Base-by-base conservation (phyloP, 2,888 invertebrate genomes). In the Seira sanloemensis region DNA sequence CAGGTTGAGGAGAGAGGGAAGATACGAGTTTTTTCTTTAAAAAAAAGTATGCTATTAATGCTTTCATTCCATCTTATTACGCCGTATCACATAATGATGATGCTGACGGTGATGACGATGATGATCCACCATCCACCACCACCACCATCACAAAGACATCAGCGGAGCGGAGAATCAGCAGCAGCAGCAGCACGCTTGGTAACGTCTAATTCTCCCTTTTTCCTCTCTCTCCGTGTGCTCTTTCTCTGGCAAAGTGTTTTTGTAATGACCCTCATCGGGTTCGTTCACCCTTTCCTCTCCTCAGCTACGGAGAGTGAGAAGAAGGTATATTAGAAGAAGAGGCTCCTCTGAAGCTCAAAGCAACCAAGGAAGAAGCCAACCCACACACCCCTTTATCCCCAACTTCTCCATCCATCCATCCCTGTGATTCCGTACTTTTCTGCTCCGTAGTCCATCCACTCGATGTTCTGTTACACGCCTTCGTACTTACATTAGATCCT, bases 221-320 rank as follows among this genome's bases (percentile, higher is more conserved):
- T 54, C n/a, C 78, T 74, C 79, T 75, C 71, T 54, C 58, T 81
- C 74, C 76, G 79, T 84, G 79, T 79, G 79, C 72, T 84, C 68
- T 84, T 72, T 37, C 58, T 75, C 58, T 76, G 19, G 1, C n/a
- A 37, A 54, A 66, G 62, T 71, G 69, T 66, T 84, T 26, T 78
- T 71, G 66, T 84, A 84, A 84, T 84, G 84, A 84, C 84, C 84
- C 84, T 84, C 84, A 84, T 84, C 84, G 84, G 79, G 84, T 84
- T 84, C 84, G 84, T 84, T 84, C 84, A 84, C 84, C 84, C 84
- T 84, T 75, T 69, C 76, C 37, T 58, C 68, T 78, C 50, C n/a
- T 58, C 12, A 37, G 26, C 37, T 46, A 4, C 24, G n/a, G 46
- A 21, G n/a, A 46, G n/a, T 7, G 54, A 23, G n/a, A 16, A 73